Evolutionary conservation across 2,888 invertebrate species (phyloP).

Genomic region (Papilio protenor): DNA sequence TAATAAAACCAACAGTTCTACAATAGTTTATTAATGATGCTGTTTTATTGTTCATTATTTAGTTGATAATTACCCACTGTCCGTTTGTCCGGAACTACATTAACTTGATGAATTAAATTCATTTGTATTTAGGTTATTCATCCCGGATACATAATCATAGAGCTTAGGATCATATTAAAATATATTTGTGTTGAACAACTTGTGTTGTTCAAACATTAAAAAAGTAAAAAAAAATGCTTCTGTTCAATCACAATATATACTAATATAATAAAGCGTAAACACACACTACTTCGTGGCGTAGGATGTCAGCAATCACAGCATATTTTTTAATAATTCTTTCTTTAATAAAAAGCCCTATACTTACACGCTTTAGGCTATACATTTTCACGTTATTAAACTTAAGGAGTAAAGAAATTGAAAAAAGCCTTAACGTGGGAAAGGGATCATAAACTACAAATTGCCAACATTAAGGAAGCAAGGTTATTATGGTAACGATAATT

Average conservation of each 20-base stretch:
- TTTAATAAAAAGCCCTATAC: too few relatives aligned
- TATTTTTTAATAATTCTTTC: too few relatives aligned
- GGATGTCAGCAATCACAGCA: too few relatives aligned
- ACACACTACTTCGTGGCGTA: too few relatives aligned
- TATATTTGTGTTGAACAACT: background rate
- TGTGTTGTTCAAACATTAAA: background rate
- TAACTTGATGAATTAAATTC: constrained; percentile 15
- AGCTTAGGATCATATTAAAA: background rate
- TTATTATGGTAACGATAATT: too few relatives aligned
- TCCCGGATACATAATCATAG: background rate
- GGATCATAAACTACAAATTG: too few relatives aligned
- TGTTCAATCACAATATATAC: background rate
- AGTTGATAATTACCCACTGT: constrained; percentile 32
- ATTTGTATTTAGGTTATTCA: constrained; percentile 9
- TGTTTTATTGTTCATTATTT: constrained; percentile 33
- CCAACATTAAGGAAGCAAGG: too few relatives aligned
- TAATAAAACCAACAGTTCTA: constrained; percentile 10
- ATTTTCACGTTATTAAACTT: too few relatives aligned
- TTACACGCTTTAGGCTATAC: too few relatives aligned
- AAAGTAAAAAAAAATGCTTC: background rate
- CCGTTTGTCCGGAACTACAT: constrained; percentile 19
- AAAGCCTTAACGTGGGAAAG: too few relatives aligned
- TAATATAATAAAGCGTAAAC: too few relatives aligned
- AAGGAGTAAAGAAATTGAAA: too few relatives aligned
- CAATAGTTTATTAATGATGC: constrained; percentile 39